Conservation (phyloP, 2,888 invertebrate species). For the Coelinius sp. region DNA sequence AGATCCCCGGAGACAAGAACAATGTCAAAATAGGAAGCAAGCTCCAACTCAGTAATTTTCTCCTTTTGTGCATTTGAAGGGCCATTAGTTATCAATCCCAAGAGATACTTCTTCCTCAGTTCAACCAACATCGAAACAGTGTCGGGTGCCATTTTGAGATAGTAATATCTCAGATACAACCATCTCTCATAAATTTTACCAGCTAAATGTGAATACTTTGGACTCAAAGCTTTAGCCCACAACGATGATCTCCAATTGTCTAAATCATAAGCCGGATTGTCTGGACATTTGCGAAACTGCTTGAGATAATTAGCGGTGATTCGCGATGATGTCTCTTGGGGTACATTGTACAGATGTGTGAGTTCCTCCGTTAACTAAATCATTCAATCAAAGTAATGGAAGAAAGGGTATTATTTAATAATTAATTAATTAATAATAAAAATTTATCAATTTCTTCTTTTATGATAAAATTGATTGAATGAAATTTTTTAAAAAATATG, state of each 20-base stretch:
- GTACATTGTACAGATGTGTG: slow-evolving; percentile 78
- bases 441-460: too few relatives aligned
- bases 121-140: slow-evolving; percentile 79
- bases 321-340: slow-evolving; percentile 76
- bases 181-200: slow-evolving; percentile 83
- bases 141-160: slow-evolving; percentile 79
- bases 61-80: slow-evolving; percentile 91
- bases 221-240: slow-evolving; percentile 85
- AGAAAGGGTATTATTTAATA: slow-evolving; percentile 46
- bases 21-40: slow-evolving; percentile 83
- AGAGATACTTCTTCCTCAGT: slow-evolving; percentile 81
- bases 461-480: too few relatives aligned
- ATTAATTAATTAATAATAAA: background rate
- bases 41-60: slow-evolving; percentile 81
- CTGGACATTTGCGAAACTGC: slow-evolving; percentile 85
- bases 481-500: too few relatives aligned
- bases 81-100: slow-evolving; percentile 89
- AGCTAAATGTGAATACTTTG: slow-evolving; percentile 80
- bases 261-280: slow-evolving; percentile 80
- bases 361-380: slow-evolving; percentile 74
- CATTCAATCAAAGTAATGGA: slow-evolving; percentile 44
- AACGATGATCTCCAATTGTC: slow-evolving; percentile 84
- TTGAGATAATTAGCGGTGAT: slow-evolving; percentile 81
- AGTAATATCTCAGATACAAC: slow-evolving; percentile 85
- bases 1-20: slow-evolving; percentile 87